A percentile compares a stretch with the other conserved stretches of the same genome.
Evolutionary conservation across 2,888 invertebrate species (phyloP).

Genomic region (Bembecia ichneumoniformis): DNA sequence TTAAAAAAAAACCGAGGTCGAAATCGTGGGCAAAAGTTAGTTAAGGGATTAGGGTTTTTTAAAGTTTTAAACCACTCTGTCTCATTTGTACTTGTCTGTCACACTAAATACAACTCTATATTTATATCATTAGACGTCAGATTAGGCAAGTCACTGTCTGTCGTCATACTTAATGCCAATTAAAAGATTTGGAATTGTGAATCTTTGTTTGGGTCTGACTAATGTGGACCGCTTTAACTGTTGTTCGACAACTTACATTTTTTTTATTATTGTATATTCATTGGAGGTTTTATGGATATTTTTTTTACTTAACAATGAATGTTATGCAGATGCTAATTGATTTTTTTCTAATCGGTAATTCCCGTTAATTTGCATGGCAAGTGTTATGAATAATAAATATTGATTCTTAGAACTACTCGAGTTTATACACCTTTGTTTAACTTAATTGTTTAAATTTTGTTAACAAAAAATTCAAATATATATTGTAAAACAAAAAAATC

Average conservation of each 20-base stretch:
- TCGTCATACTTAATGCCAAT: constrained; percentile 71
- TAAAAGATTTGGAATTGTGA: constrained; percentile 68
- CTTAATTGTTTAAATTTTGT: no score
- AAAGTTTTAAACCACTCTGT: no score
- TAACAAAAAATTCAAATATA: no score
- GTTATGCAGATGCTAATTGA: background rate
- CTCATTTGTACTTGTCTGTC: background rate
- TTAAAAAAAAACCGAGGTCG: no score
- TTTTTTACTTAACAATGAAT: background rate
- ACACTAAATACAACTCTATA: constrained; percentile 29
- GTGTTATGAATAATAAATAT: background rate
- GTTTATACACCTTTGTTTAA: no score
- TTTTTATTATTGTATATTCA: background rate
- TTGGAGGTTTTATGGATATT: background rate
- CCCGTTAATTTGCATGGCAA: background rate
- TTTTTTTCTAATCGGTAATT: constrained; percentile 1
- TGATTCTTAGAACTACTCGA: no score
- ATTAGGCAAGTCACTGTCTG: constrained; percentile 69
- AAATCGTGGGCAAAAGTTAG: no score
- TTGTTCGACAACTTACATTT: constrained; percentile 1
- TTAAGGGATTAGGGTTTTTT: no score
- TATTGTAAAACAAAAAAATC: no score
- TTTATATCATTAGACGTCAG: constrained; percentile 40
- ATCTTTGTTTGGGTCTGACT: constrained; percentile 66
- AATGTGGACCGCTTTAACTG: constrained; percentile 39